These are phyloP conservation scores for Lottia scabra DNA, from an alignment of 2,888 invertebrate species.

Conservation along the genomic window DNA sequence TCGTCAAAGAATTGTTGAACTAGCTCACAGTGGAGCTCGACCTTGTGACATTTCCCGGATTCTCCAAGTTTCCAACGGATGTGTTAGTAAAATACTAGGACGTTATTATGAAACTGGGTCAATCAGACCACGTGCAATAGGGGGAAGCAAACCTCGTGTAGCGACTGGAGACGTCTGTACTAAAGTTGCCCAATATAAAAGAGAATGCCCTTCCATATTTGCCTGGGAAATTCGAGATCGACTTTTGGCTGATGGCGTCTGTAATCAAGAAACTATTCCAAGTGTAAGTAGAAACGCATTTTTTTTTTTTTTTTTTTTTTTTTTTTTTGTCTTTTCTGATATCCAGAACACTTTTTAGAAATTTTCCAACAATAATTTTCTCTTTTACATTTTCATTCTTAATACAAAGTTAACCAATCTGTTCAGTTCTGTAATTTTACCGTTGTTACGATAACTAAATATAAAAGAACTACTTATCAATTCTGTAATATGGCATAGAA, in stretches of 20 bases:
- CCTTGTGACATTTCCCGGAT: constrained; percentile 97
- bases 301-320: no score
- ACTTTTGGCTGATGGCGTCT: constrained; percentile 88
- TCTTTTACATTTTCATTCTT: no score
- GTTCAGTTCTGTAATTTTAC: no score
- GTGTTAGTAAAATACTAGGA: constrained; percentile 97
- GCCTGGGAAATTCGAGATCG: constrained; percentile 97
- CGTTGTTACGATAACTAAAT: no score
- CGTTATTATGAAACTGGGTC: constrained; percentile 97
- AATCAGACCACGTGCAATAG: constrained; percentile 93
- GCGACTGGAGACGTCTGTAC: constrained; percentile 95
- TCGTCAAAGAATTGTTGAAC: constrained; percentile 90
- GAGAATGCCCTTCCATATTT: constrained; percentile 95
- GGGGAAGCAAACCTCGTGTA: constrained; percentile 95
- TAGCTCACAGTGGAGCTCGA: constrained; percentile 92
- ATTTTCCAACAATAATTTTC: no score
- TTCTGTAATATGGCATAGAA: no score
- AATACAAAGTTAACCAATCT: no score
- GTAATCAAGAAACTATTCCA: constrained; percentile 82
- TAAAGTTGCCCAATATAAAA: constrained; percentile 92
- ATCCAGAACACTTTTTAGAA: no score
- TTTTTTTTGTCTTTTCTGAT: no score
- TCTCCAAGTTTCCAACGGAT: constrained; percentile 94
- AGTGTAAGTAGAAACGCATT: constrained; percentile 78
- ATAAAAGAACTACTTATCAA: no score